Evolutionary conservation across 2,113 vertebrate genomes (phyloP), one percentile per base, ranked within the genome.

Genomic region (Sialia sialis): DNA sequence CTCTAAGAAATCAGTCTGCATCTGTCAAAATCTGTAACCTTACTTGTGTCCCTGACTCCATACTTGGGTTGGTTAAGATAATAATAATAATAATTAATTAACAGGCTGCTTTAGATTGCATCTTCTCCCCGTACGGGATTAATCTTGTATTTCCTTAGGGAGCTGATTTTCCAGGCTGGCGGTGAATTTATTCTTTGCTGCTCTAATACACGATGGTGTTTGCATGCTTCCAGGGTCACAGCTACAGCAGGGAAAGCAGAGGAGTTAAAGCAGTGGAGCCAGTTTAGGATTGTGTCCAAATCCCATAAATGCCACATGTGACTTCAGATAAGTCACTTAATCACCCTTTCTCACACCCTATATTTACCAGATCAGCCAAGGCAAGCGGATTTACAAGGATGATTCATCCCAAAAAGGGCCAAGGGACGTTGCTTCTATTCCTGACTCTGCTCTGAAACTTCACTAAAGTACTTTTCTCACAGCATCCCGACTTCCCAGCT

Each of bases 1-100:
- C 66, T 89, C 94, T 80, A 94, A 97, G 93, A 94, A 97, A 96
- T 90, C 89, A 94, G 85, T 90, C 93, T 95, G 81, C 83, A 91
- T 95, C 93, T 94, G 87, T 95, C 63, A 44, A 91, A 94, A 96
- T 87, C 60, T 87, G 32, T 89, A 94, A 97, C 88, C 90, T 96
- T 95, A 80, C 95, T 96, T 88, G 67, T 43, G n/a, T 94, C 87
- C 76, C 59, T 55, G 56, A n/a, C 94, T 95, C 58, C 70, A 66
- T 94, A 67, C 77, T 91, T 91, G 86, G 81, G 83, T 88, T 70
- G 69, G 87, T 94, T 95, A 94, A 95, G 89, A 97, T 93, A 93
- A 93, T 95, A 93, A 93, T 94, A 93, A 93, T 95, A 93, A 94
- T 91, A 97, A 97, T 96, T 97, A 95, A 96, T 96, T 93, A 97